Base-by-base conservation (phyloP, 2,888 invertebrate species). In the Thereva unica region DNA sequence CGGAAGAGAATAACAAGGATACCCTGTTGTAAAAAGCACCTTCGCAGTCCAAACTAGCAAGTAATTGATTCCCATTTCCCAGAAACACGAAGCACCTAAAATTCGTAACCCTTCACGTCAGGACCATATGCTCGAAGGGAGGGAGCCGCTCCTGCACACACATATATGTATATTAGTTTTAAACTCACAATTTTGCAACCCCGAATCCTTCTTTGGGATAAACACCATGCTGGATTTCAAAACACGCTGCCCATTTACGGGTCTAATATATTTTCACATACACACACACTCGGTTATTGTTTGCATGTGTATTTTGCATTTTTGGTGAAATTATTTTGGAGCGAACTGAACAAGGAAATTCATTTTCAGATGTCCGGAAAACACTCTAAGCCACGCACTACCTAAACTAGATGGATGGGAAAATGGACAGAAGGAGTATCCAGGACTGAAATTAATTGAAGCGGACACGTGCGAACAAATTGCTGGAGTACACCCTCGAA, bases 51-150 rank as follows among this genome's bases (percentile, higher is more conserved):
- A 40, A 67, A 57, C 64, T 64, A 59, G 42, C 40, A 64, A 64
- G 64, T 67, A 69, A 69, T 67, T 69, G 67, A 67, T 68, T 68
- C 57, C 57, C 66, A 67, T 57, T 66, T 56, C 66, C 12, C 52
- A 64, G 38, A 23, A 23, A 23, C 23, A 45, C 38, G 56, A 23
- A 42, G 42, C 45, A 45, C 44, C 55, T 64, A 23, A 23, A 23
- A 23, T 23, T 54, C 41, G 47, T 64, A 68, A 68, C 61, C 67
- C 67, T 69, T 69, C 57, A 54, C 61, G 69, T 69, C 69, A 69
- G 61, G 65, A 69, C 64, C 67, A 69, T 67, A 61, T 69, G 69
- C 47, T 23, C 23, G 23, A 23, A 23, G 23, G 23, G 54, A 54
- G 40, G 50, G 8, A 44, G 5, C 12, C 52, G 55, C 64, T 41